Conservation (phyloP, 2,113 vertebrate species). For the Peromyscus maniculatus region DNA sequence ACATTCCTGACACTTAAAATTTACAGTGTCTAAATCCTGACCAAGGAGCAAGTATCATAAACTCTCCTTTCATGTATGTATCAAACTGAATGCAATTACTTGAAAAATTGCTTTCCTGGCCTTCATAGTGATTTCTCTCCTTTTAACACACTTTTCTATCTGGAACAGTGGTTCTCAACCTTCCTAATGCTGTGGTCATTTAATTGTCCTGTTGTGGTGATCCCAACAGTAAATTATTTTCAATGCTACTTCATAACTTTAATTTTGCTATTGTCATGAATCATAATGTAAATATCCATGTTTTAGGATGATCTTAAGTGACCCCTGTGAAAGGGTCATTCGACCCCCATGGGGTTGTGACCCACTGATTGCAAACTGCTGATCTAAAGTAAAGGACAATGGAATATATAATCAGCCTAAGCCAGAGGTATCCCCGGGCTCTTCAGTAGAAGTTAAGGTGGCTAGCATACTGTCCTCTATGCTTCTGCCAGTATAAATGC, state of each 20-base stretch:
- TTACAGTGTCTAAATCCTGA: slow-evolving; percentile 19
- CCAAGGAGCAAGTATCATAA: not conserved
- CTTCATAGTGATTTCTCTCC: slow-evolving; percentile 18
- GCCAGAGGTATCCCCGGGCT: not conserved
- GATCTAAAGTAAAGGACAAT: slow-evolving; percentile 32
- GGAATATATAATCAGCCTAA: not conserved
- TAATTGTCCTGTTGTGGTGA: not conserved
- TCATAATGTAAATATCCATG: not conserved
- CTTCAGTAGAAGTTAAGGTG: not conserved
- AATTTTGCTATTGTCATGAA: not conserved
- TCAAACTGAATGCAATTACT: slow-evolving; percentile 24
- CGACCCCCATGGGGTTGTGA: not conserved
- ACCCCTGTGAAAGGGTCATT: not conserved
- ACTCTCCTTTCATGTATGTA: not conserved
- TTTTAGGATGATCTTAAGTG: not conserved
- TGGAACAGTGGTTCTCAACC: not conserved
- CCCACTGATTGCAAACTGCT: not conserved
- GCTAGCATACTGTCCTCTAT: not conserved
- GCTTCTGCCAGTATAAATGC: slow-evolving; percentile 50
- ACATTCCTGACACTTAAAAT: slow-evolving; percentile 3
- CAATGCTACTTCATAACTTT: not conserved
- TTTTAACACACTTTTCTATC: not conserved
- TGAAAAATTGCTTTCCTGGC: not conserved
- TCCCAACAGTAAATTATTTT: not conserved
- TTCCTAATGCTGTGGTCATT: not conserved